Evolutionary conservation across 2,113 vertebrate species (phyloP).

Genomic region (Chionodraco myersi): DNA sequence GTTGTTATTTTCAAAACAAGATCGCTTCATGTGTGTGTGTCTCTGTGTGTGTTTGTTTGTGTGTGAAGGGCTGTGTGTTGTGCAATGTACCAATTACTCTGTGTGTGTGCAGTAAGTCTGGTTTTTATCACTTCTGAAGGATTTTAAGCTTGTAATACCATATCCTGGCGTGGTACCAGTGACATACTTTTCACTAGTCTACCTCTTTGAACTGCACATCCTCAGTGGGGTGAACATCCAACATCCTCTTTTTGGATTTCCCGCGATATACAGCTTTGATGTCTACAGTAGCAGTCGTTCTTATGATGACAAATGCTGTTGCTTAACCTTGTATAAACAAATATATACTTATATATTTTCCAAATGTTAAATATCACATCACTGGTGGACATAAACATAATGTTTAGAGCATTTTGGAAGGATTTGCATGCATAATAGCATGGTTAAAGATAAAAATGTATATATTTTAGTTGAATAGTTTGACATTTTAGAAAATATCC

Average conservation of each 20-base stretch:
- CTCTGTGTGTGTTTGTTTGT: conserved; percentile 13
- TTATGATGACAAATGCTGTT: conserved; percentile 12
- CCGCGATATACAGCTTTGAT: conserved; percentile 20
- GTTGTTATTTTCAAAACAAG: conserved; percentile 40
- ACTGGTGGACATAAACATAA: neutral
- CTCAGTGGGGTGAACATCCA: conserved; percentile 33
- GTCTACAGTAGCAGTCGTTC: conserved; percentile 15
- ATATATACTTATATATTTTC: neutral
- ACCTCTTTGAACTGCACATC: conserved; percentile 65
- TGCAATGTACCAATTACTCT: conserved; percentile 25
- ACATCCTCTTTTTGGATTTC: conserved; percentile 41
- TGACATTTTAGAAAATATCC: neutral
- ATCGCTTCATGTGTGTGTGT: conserved; percentile 9
- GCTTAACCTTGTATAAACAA: conserved; percentile 14
- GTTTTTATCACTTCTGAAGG: conserved; percentile 73
- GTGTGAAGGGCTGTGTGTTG: neutral
- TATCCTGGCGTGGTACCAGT: conserved; percentile 74
- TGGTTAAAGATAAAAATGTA: neutral
- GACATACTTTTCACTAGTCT: conserved; percentile 69
- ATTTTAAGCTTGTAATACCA: conserved; percentile 76
- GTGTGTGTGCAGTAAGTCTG: conserved; percentile 50
- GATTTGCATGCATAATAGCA: neutral
- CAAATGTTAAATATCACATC: neutral
- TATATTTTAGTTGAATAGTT: neutral
- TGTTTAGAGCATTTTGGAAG: neutral